phyloP scores from a whole-genome alignment of 2,113 vertebrate species.

The Labeo rohita region DNA sequence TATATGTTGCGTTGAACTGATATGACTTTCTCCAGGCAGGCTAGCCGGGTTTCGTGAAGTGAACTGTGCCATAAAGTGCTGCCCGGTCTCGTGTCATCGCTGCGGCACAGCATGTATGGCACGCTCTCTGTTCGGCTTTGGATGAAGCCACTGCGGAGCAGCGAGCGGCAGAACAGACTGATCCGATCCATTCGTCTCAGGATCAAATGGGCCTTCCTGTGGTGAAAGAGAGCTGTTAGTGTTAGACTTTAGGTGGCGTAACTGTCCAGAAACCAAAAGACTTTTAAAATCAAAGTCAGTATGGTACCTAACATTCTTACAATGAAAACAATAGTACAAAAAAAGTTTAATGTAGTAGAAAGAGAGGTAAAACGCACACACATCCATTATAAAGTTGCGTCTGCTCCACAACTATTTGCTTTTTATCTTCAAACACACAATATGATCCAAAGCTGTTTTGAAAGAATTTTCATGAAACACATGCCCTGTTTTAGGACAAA shows the following conservation, averaged over 20 bases:
- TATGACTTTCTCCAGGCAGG: slow-evolving; percentile 93
- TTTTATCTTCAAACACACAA: not conserved
- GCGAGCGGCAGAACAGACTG: slow-evolving; percentile 87
- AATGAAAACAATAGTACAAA: not conserved
- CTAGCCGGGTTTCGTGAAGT: slow-evolving; percentile 89
- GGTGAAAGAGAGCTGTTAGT: slow-evolving; percentile 5
- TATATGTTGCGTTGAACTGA: slow-evolving; percentile 95
- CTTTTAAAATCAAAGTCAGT: too few relatives aligned
- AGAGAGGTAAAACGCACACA: not conserved
- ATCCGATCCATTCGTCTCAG: slow-evolving; percentile 89
- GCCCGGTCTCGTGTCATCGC: slow-evolving; percentile 83
- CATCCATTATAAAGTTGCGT: not conserved
- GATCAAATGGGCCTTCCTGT: slow-evolving; percentile 95
- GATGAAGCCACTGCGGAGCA: slow-evolving; percentile 91
- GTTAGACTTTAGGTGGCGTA: not conserved
- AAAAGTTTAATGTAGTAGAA: not conserved
- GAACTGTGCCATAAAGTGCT: slow-evolving; percentile 87
- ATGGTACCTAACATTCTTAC: not conserved
- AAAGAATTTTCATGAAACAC: not conserved
- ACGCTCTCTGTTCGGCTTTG: slow-evolving; percentile 94
- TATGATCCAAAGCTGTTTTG: not conserved
- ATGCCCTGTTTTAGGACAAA: not conserved
- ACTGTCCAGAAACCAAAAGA: too few relatives aligned
- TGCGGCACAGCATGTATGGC: slow-evolving; percentile 90
- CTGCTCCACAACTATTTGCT: not conserved